Evolutionary conservation across 2,888 invertebrate species (phyloP).

Genomic region (Erpobdella octoculata): DNA sequence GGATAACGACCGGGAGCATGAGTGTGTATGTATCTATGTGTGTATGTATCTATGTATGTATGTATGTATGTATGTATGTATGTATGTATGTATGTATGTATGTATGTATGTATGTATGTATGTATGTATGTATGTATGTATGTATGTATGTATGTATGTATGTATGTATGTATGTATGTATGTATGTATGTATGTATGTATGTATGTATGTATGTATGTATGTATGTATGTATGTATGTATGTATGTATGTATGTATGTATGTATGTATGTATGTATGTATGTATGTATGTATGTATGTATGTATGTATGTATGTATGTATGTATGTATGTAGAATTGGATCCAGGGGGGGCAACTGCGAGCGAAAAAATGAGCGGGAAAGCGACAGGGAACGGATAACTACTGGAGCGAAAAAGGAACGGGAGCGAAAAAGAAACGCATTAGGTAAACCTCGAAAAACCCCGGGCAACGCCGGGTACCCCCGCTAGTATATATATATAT

Average conservation of each 20-base stretch:
- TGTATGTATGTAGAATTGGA: no score
- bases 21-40: no score
- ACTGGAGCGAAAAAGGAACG: no score
- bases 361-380: no score
- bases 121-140: conserved; percentile 1
- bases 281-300: neutral
- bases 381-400: no score
- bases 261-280: conserved; percentile 1
- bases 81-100: conserved; percentile 1
- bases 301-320: neutral
- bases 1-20: no score
- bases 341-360: no score
- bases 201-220: neutral
- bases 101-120: neutral
- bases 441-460: no score
- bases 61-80: conserved; percentile 1
- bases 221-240: neutral
- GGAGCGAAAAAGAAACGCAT: no score
- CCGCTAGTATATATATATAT: no score
- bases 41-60: neutral
- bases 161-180: neutral
- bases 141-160: conserved; percentile 3
- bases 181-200: conserved; percentile 1
- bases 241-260: neutral
- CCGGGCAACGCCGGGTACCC: no score